Base-by-base conservation (phyloP, 2,113 vertebrate species). In the Myotis yumanensis region DNA sequence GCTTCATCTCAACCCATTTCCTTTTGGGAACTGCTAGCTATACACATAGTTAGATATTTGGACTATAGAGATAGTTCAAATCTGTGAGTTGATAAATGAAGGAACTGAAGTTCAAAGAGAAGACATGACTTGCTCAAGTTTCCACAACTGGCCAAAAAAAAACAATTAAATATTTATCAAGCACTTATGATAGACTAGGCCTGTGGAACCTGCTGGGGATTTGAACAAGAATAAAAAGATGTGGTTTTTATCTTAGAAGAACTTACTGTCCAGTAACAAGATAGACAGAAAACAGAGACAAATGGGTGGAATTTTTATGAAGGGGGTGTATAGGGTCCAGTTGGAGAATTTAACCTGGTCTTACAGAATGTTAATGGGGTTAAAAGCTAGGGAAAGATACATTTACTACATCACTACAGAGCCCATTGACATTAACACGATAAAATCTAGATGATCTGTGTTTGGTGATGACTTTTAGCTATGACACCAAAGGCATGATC, bases 111-210 rank as follows among this genome's bases (percentile, higher is more conserved):
- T 51, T 86, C 68, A 68, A 75, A 76, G 43, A 93, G 64, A 43
- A 15, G 62, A 40, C 25, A 0, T 66, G 75, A 88, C 46, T 62
- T 72, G n/a, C 20, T 93, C 22, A 91, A 32, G 14, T 84, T 91
- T 91, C 93, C 25, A 43, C 15, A 79, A 69, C 23, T 72, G 80
- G 51, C 54, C 48, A 89, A 71, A 91, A 93, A 79, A 91, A 93
- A 79, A 71, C 32, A 94, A 48, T 81, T 12, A 54, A 83, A 75
- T 76, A 89, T 32, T 92, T 86, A 77, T 66, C 51, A 43, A 85
- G 54, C 73, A 85, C 30, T 59, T 80, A 40, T 2, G 9, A 80
- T 72, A n/a, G 35, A 17, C 57, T 90, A 87, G 35, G 37, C 20
- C 25, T 68, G 23, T 92, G 51, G 51, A 86, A 76, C n/a, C 46